These are phyloP conservation scores for Somateria mollissima DNA, from an alignment of 2,797 vertebrate species.

Conservation along the genomic window DNA sequence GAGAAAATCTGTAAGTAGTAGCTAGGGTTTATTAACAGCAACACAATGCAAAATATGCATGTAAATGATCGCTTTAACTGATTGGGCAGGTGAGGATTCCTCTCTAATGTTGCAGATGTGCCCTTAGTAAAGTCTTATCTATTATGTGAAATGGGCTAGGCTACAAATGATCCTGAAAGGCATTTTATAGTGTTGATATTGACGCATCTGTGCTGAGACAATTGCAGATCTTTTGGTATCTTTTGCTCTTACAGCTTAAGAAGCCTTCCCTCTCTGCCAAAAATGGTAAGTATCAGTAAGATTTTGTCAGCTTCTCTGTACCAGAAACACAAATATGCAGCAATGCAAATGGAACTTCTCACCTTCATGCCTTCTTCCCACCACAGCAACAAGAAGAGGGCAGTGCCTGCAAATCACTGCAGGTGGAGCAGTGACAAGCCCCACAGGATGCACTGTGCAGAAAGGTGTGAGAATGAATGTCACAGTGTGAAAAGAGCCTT, in stretches of 20 bases:
- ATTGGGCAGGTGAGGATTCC: neutral
- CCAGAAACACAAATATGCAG: neutral
- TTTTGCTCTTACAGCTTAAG: slow-evolving; percentile 46
- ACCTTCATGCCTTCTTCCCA: neutral
- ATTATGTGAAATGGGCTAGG: neutral
- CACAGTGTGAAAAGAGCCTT: neutral
- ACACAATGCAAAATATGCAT: neutral
- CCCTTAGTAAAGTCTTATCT: neutral
- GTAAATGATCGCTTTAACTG: neutral
- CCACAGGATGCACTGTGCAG: accelerated
- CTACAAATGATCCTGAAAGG: neutral
- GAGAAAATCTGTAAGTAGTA: neutral
- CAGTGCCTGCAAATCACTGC: neutral
- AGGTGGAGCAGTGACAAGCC: neutral
- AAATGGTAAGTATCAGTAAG: slow-evolving; percentile 1
- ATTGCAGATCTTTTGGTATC: neutral
- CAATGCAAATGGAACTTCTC: neutral
- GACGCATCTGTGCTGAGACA: neutral
- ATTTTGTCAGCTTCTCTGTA: slow-evolving; percentile 48
- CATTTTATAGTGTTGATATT: neutral
- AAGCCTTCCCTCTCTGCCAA: neutral
- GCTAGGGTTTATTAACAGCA: neutral
- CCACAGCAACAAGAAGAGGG: neutral
- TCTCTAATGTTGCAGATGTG: neutral
- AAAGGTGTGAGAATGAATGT: neutral